Evolutionary conservation across 2,797 vertebrate genomes (phyloP), one percentile per base, ranked within the genome.

Genomic region (Anabas testudineus): DNA sequence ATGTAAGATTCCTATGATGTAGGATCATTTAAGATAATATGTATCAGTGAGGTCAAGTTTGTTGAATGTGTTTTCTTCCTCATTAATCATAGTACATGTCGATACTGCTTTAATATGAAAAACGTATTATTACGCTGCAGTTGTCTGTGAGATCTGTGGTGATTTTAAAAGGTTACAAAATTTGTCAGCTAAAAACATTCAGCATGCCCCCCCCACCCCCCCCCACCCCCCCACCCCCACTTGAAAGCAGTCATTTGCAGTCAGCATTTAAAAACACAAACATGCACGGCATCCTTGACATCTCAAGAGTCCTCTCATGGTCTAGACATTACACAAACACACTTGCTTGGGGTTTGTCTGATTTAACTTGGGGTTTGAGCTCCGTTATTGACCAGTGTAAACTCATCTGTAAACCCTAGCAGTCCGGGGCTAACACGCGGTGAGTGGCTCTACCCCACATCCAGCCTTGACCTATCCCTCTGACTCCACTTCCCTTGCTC

Each of bases 401-500:
- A 65, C 67, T 80, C 59, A 68, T 80, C 66, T 77, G 76, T 80
- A 76, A 82, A 70, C 54, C 54, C 46, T 6, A 30, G 55, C 22
- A 46, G 74, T 74, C 59, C 54, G 54, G 67, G 57, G 72, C 69
- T 67, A 82, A 78, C 78, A 71, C 72, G 55, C 51, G 7, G 24
- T 52, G 66, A 79, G 74, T 46, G 73, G 78, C 71, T 81, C 60
- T 66, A 68, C 74, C 80, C 73, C 81, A 87, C 84, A 80, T 71
- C 71, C 75, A 71, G 86, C 62, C 51, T 63, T 84, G 85, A 89
- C 86, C 71, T 74, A 64, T 66, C 65, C 78, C 58, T 83, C 83
- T 71, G 70, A 87, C 83, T 87, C 79, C 69, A 68, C 82, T 89
- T 89, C 77, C 67, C 69, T 67, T 4, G 13, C 52, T 78, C 81